These are phyloP conservation scores for Spodoptera exigua DNA, from an alignment of 2,888 invertebrate species.

Conservation along the genomic window DNA sequence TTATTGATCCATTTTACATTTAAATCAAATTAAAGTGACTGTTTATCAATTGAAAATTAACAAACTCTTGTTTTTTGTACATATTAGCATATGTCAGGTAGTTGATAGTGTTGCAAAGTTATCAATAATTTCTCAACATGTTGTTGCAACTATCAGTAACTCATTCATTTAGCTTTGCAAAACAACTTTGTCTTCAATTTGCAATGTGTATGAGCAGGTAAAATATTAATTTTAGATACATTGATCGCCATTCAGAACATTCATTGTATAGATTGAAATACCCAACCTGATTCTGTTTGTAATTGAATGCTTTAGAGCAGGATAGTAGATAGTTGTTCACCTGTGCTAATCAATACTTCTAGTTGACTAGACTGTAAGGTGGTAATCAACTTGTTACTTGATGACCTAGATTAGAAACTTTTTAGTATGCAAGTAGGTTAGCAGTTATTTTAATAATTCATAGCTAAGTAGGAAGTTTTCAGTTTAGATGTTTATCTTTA, in stretches of 20 bases:
- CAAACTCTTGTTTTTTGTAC: not conserved
- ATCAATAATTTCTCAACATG: slow-evolving; percentile 40
- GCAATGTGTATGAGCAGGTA: slow-evolving; percentile 16
- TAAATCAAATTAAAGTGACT: too few relatives aligned
- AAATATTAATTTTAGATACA: slow-evolving; percentile 8
- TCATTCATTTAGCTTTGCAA: slow-evolving; percentile 46
- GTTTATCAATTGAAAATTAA: not conserved
- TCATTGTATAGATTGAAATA: slow-evolving; percentile 25
- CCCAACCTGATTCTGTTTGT: slow-evolving; percentile 13
- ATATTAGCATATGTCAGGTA: slow-evolving; percentile 21
- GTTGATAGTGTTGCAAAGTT: slow-evolving; percentile 31
- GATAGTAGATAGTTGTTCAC: slow-evolving; percentile 16
- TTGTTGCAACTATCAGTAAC: slow-evolving; percentile 26
- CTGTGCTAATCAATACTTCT: slow-evolving; percentile 26
- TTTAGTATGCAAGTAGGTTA: slow-evolving; percentile 40
- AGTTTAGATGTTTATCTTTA: slow-evolving; percentile 10
- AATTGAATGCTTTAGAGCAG: slow-evolving; percentile 21
- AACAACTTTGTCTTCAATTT: slow-evolving; percentile 33
- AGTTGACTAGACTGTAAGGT: slow-evolving; percentile 20
- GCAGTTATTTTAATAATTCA: slow-evolving; percentile 14
- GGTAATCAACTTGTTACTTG: slow-evolving; percentile 43
- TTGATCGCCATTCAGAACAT: slow-evolving; percentile 12
- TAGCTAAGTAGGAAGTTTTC: slow-evolving; percentile 8
- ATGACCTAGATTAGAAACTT: slow-evolving; percentile 49
- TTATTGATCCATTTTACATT: too few relatives aligned